A percentile compares a stretch with the other conserved stretches of the same genome.
Evolutionary conservation across 2,888 invertebrate species (phyloP).

Genomic region (Lumbricus terrestris): DNA sequence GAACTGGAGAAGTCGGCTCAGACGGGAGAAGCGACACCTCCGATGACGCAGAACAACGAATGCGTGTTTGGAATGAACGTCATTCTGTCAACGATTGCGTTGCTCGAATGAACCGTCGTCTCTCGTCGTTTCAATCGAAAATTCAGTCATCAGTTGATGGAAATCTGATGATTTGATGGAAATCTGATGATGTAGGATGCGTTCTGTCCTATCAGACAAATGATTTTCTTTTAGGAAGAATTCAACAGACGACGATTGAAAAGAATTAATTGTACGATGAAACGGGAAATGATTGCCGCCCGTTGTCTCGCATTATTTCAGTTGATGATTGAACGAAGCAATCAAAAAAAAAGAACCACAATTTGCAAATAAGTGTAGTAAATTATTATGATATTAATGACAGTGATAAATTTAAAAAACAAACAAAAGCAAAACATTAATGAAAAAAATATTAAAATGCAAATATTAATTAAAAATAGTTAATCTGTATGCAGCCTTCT

Average conservation of each 20-base stretch:
- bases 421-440: too few relatives aligned
- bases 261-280: neutral
- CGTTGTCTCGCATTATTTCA: neutral
- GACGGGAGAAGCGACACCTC: neutral
- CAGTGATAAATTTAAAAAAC: neutral
- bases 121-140: too few relatives aligned
- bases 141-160: too few relatives aligned
- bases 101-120: neutral
- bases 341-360: neutral
- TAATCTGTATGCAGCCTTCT: neutral
- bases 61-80: neutral
- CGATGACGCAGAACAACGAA: slow-evolving; percentile 13
- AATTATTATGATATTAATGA: neutral
- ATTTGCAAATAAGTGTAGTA: neutral
- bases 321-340: neutral
- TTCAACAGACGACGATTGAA: too few relatives aligned
- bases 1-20: slow-evolving; percentile 10
- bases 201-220: too few relatives aligned
- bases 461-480: neutral
- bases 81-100: neutral
- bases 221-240: neutral
- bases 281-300: neutral
- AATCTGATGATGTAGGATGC: too few relatives aligned
- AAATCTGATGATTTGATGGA: too few relatives aligned
- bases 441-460: neutral